phyloP scores from a whole-genome alignment of 1,140 invertebrate genomes.

The Mactra quadrangularis region DNA sequence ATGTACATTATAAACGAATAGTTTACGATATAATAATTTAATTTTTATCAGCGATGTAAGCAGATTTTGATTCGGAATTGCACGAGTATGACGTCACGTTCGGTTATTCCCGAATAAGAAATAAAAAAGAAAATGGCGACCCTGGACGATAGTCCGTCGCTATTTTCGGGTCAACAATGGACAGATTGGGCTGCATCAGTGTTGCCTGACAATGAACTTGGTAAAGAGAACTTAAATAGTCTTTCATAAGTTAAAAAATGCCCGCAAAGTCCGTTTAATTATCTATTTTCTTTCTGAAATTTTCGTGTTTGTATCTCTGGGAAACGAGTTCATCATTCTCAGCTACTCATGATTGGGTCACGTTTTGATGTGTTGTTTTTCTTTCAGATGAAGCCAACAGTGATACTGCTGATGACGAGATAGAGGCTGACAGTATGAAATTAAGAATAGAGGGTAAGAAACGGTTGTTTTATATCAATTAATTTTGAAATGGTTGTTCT shows the following conservation, averaged over 20 bases:
- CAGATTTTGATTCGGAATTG: conserved; percentile 61
- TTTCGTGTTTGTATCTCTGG: conserved; percentile 52
- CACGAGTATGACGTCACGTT: conserved; percentile 82
- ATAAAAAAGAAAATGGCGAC: conserved; percentile 84
- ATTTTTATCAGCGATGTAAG: conserved; percentile 47
- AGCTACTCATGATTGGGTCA: conserved; percentile 3
- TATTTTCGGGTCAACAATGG: conserved; percentile 83
- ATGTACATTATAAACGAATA: background rate
- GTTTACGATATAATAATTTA: background rate
- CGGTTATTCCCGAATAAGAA: conserved; percentile 81
- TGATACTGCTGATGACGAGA: conserved; percentile 65
- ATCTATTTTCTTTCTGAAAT: background rate
- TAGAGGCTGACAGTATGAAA: conserved; percentile 81
- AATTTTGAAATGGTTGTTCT: background rate
- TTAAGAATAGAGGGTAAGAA: conserved; percentile 77
- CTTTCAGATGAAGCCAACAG: conserved; percentile 62
- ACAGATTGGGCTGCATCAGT: conserved; percentile 78
- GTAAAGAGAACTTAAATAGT: conserved; percentile 2
- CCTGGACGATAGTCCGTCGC: conserved; percentile 83
- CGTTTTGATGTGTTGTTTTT: conserved; percentile 44
- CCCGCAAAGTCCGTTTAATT: background rate
- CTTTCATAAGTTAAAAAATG: background rate
- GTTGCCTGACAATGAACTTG: conserved; percentile 36
- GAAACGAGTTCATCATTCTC: conserved; percentile 53
- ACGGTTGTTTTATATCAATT: background rate